phyloP scores from a whole-genome alignment of 2,113 vertebrate species.

The Euleptes europaea region DNA sequence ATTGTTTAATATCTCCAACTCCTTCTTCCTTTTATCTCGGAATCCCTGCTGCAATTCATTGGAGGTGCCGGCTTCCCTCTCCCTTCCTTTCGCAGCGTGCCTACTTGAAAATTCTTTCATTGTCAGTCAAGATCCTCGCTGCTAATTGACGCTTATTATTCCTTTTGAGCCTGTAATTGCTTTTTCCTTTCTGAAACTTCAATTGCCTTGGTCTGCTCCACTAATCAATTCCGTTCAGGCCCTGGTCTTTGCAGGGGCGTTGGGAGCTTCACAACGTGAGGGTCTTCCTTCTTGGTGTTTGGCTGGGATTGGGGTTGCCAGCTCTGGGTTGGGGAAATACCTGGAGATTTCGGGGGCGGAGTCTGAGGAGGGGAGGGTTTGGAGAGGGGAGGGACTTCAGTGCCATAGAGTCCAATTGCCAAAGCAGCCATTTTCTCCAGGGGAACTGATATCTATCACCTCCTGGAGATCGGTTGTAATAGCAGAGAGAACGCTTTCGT shows the following conservation, averaged over 20 bases:
- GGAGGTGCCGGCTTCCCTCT: constrained; percentile 28
- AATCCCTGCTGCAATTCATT: constrained; percentile 63
- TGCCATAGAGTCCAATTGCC: too few species aligned
- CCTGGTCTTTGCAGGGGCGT: constrained; percentile 40
- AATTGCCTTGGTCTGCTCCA: constrained; percentile 58
- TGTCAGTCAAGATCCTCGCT: constrained; percentile 65
- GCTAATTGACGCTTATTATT: constrained; percentile 74
- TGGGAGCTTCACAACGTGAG: constrained; percentile 15
- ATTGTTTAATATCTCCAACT: constrained; percentile 62
- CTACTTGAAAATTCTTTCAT: constrained; percentile 66
- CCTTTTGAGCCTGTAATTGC: constrained; percentile 70
- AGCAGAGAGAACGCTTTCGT: too few species aligned
- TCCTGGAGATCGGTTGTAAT: too few species aligned
- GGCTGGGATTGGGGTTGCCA: constrained; percentile 37
- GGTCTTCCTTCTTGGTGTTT: constrained; percentile 35
- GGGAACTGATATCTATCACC: too few species aligned
- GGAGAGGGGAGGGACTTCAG: too few species aligned
- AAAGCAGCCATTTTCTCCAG: too few species aligned
- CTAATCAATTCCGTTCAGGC: constrained; percentile 62
- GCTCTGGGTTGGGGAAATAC: too few species aligned
- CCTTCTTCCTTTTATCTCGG: constrained; percentile 62
- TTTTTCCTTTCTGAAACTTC: constrained; percentile 66
- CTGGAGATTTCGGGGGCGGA: too few species aligned
- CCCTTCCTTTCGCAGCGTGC: constrained; percentile 51
- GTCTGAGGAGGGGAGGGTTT: too few species aligned